Base-by-base conservation (phyloP, 2,797 vertebrate species). In the Chaenodraco wilsoni region DNA sequence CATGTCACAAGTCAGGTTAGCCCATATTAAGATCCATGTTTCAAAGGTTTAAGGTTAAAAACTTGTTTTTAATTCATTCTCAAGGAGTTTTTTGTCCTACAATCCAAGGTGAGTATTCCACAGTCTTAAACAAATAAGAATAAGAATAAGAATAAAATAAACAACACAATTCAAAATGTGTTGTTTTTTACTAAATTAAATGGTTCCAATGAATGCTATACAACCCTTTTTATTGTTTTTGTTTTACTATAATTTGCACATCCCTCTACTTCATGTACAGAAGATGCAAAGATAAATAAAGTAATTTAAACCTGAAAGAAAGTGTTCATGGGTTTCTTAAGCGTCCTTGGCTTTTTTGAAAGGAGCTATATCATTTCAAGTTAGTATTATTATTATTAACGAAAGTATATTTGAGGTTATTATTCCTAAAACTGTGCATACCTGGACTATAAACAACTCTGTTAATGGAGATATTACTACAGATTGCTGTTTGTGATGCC, bases 261-360 rank as follows among this genome's bases (percentile, higher is more conserved):
- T 67, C 54, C 46, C 54, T 67, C 41, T 56, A 23, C 14, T 44
- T 55, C 13, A 21, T 19, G n/a, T 46, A 40, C n/a, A 23, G 23
- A 33, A 27, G 57, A 61, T 51, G 45, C 64, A 67, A 72, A 67
- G 46, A 57, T 59, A 37, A 79, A 69, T 55, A 58, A 72, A 79
- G 33, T 46, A 51, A 33, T 62, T 59, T 51, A 69, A 76, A 72
- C 5, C 43, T 62, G 15, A 61, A 69, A 66, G 68, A 8, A 65
- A 75, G 45, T 21, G 31, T 27, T 4, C 27, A 27, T 27, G 27
- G 27, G 27, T 5, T 27, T 27, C 27, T 27, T 27, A 27, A 27
- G 27, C 27, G 4, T 27, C 27, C 27, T 5, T 27, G 27, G 27
- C 27, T 27, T 27, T 27, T 27, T 27, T 27, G 0, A 27, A 27